Evolutionary conservation across 64 coral and sea anemone species (phyloP).

Genomic region (Hydrozoanthus tunicans): DNA sequence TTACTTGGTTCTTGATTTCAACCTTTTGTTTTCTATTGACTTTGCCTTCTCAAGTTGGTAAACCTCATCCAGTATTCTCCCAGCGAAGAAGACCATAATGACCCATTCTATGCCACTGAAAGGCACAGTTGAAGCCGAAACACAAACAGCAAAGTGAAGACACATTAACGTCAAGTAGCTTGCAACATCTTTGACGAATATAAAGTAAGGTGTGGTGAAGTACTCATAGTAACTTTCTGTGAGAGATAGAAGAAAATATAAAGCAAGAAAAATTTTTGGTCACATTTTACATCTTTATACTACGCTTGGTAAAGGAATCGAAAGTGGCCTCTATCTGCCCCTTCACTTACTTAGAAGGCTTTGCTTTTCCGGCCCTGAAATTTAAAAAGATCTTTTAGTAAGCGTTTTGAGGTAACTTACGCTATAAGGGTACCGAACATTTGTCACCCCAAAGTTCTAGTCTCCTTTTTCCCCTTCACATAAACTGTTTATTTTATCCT

Average conservation of each 20-base stretch:
- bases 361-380: no score
- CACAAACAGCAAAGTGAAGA: constrained; percentile 44
- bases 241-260: not conserved
- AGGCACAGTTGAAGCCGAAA: constrained; percentile 24
- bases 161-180: constrained; percentile 41
- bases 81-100: constrained; percentile 48
- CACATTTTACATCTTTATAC: no score
- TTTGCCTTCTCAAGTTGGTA: constrained; percentile 8
- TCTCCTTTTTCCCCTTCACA: no score
- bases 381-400: no score
- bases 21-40: not conserved
- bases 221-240: constrained; percentile 40
- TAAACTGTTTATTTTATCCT: no score
- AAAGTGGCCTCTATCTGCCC: no score
- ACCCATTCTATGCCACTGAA: constrained; percentile 35
- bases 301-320: no score
- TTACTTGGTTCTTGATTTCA: not conserved
- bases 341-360: no score
- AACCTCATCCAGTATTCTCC: constrained; percentile 20
- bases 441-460: no score
- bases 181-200: constrained; percentile 40
- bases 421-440: no score
- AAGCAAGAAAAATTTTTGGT: no score
- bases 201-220: constrained; percentile 58
- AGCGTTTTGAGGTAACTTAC: no score